Percentiles rank a stretch among this genome's conserved stretches.
Evolutionary conservation across 2,113 vertebrate genomes (phyloP).

Genomic region (Colinus virginianus): DNA sequence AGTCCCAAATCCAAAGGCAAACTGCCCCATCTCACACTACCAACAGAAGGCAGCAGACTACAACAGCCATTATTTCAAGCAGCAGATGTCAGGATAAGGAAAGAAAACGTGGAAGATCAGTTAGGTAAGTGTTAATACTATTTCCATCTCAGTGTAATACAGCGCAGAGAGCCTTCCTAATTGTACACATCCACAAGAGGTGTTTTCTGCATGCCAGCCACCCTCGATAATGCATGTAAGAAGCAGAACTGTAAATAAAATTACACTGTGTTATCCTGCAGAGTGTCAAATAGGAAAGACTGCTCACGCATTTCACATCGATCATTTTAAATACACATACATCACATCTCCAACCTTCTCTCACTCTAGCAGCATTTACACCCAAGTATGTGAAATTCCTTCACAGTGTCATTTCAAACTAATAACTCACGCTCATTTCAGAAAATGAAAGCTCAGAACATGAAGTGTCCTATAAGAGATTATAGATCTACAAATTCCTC

Average conservation of each 20-base stretch:
- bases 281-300: neutral
- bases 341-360: neutral
- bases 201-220: neutral
- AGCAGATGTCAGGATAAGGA: neutral
- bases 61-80: neutral
- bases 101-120: neutral
- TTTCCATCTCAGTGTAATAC: neutral
- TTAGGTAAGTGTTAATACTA: neutral
- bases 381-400: neutral
- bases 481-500: neutral
- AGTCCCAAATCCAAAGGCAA: neutral
- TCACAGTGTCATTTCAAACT: neutral
- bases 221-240: neutral
- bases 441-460: neutral
- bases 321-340: neutral
- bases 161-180: neutral
- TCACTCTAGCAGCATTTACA: neutral
- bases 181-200: neutral
- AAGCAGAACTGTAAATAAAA: conserved; percentile 21
- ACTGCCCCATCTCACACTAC: neutral
- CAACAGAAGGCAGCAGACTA: neutral
- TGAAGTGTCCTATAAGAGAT: neutral
- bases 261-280: neutral
- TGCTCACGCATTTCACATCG: conserved; percentile 5
- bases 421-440: neutral